Percentiles rank a stretch among this genome's conserved stretches.
Evolutionary conservation across 2,797 vertebrate species (phyloP).

Genomic region (Odontamblyopus lacepedii): DNA sequence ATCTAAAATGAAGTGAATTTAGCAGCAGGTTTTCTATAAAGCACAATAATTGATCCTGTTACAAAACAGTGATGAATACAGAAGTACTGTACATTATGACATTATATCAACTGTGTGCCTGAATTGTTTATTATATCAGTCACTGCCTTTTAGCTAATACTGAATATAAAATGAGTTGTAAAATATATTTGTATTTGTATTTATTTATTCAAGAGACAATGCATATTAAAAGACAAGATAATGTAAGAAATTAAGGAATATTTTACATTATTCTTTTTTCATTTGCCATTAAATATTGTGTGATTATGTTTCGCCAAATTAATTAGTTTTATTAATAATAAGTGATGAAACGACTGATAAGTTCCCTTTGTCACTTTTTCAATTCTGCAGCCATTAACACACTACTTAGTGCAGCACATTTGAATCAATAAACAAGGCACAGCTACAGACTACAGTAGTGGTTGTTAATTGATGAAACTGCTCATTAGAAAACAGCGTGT

Average conservation of each 20-base stretch:
- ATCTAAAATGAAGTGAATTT: background rate
- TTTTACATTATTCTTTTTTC: too few species aligned
- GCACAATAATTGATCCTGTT: background rate
- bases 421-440: conserved; percentile 14
- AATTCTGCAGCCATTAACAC: conserved; percentile 1
- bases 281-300: background rate
- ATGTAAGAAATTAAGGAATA: too few species aligned
- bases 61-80: background rate
- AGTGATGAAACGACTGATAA: background rate
- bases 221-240: too few species aligned
- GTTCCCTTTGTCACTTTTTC: background rate
- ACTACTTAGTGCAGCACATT: conserved; percentile 1
- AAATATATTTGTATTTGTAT: too few species aligned
- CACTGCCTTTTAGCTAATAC: background rate
- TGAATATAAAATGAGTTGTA: background rate
- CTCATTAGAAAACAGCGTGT: conserved; percentile 20
- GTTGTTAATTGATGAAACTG: conserved; percentile 17
- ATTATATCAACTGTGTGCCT: background rate
- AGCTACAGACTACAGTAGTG: conserved; percentile 8
- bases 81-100: background rate
- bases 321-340: background rate
- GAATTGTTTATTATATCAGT: background rate
- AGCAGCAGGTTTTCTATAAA: background rate
- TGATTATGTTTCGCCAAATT: background rate
- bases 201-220: too few species aligned